phyloP scores from a whole-genome alignment of 2,797 vertebrate species.

The Sus cebifrons region DNA sequence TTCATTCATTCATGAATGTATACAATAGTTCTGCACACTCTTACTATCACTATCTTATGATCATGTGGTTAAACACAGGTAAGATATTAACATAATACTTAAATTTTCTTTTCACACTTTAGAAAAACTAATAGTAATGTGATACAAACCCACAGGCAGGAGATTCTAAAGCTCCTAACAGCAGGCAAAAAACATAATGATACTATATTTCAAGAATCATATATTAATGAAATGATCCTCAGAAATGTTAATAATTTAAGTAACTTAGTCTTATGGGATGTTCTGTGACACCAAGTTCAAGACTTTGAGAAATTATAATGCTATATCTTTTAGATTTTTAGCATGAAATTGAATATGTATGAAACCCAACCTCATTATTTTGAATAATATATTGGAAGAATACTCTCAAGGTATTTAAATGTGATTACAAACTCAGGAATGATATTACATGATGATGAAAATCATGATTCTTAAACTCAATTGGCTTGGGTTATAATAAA shows the following conservation, averaged over 20 bases:
- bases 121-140: background rate
- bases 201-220: background rate
- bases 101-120: background rate
- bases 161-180: background rate
- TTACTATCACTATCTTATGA: background rate
- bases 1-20: background rate
- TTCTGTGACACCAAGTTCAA: background rate
- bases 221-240: constrained; percentile 13
- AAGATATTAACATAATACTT: background rate
- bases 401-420: background rate
- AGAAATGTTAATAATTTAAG: constrained; percentile 46
- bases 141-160: background rate
- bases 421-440: background rate
- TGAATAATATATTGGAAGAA: background rate
- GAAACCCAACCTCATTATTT: constrained; percentile 6
- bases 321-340: background rate
- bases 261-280: background rate
- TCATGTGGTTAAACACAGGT: background rate
- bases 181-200: background rate
- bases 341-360: constrained; percentile 12
- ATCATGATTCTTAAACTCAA: background rate
- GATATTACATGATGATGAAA: background rate
- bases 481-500: background rate
- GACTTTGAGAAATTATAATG: background rate
- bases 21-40: background rate